Conservation (phyloP, 1,140 invertebrate genomes). For the Nasonia giraulti region DNA sequence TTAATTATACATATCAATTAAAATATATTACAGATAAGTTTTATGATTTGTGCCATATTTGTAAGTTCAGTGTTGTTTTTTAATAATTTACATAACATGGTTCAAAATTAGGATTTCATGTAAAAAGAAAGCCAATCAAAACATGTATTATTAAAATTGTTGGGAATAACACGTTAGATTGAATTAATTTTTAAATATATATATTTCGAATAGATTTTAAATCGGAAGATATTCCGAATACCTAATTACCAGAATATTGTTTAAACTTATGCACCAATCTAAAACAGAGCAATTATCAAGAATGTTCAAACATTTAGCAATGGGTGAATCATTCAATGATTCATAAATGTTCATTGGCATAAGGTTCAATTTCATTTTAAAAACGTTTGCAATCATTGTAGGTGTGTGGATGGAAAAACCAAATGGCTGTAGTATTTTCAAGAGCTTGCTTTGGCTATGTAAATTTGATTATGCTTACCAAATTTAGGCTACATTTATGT, state of each 20-base stretch:
- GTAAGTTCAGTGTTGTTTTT: background rate
- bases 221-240: background rate
- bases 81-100: background rate
- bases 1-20: background rate
- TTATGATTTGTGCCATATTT: background rate
- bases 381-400: background rate
- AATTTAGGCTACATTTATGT: conserved; percentile 27
- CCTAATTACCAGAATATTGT: background rate
- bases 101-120: no score
- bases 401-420: background rate
- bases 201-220: no score
- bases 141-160: no score
- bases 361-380: conserved; percentile 3
- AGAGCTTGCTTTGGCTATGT: background rate
- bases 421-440: background rate
- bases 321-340: conserved; percentile 2
- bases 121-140: no score
- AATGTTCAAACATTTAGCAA: conserved; percentile 1
- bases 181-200: background rate
- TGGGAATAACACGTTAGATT: background rate
- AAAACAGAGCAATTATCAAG: background rate
- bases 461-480: conserved; percentile 24
- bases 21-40: background rate
- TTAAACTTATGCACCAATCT: background rate
- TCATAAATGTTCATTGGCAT: conserved; percentile 6